Percentiles rank a stretch among this genome's conserved stretches.
Conservation (phyloP, 1,140 invertebrate genomes). For the Ips typographus region DNA sequence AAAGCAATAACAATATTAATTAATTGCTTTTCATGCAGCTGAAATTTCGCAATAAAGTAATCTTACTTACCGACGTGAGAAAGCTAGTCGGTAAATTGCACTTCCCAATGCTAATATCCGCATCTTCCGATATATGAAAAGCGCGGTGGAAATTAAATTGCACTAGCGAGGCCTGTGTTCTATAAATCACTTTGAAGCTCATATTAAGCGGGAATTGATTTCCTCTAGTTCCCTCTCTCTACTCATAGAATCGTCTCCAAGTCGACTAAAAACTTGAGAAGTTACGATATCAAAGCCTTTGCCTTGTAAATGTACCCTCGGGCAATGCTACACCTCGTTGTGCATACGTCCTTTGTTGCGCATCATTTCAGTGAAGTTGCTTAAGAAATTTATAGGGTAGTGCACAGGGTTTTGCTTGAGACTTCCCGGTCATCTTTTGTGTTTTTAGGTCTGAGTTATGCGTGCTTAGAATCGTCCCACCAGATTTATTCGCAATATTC, state of each 20-base stretch:
- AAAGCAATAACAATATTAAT: not conserved
- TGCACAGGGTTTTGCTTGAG: slow-evolving; percentile 1
- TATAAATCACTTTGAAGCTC: slow-evolving; percentile 5
- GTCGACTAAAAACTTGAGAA: not conserved
- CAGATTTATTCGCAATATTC: slow-evolving; percentile 20
- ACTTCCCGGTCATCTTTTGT: slow-evolving; percentile 10
- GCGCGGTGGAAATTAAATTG: slow-evolving; percentile 4
- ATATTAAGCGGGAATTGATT: slow-evolving; percentile 10
- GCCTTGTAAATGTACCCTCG: not conserved
- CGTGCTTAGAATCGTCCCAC: slow-evolving; percentile 13
- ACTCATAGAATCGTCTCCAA: not conserved
- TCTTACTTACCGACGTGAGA: not conserved
- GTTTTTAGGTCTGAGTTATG: slow-evolving; percentile 14
- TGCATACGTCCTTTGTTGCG: no score
- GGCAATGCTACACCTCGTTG: no score
- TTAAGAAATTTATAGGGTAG: no score
- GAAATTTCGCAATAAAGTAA: not conserved
- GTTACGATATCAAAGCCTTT: not conserved
- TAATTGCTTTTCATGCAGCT: slow-evolving; percentile 1
- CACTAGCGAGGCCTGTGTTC: not conserved
- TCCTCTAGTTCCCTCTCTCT: not conserved
- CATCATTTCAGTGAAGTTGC: no score
- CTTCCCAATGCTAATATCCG: not conserved
- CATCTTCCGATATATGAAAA: slow-evolving; percentile 9
- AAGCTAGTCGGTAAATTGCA: slow-evolving; percentile 2